Evolutionary conservation across 2,888 invertebrate species (phyloP).

Genomic region (Amblyteles armatorius): DNA sequence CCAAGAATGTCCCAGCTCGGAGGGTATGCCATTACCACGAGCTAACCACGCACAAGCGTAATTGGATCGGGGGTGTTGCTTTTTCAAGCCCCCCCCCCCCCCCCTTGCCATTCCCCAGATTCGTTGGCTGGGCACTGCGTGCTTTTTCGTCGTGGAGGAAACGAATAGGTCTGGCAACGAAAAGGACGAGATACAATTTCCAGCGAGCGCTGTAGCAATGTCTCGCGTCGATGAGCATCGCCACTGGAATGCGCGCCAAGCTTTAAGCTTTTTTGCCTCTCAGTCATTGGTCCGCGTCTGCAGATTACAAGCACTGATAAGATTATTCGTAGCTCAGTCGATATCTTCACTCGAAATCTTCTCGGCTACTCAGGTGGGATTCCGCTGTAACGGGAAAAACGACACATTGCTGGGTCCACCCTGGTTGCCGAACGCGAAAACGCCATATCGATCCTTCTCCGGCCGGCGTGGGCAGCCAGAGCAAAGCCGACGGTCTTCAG

Average conservation of each 20-base stretch:
- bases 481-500: no score
- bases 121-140: no score
- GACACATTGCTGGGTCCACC: no score
- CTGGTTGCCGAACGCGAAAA: no score
- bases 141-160: background rate
- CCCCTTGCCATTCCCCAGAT: background rate
- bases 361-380: no score
- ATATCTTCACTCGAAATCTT: background rate
- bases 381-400: no score
- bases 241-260: background rate
- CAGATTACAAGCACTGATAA: no score
- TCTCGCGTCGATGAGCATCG: background rate
- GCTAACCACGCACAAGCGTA: background rate
- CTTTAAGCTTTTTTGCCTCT: background rate
- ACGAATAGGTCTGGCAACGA: background rate
- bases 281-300: background rate
- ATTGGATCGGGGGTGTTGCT: slow-evolving; percentile 7
- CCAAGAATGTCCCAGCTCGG: background rate
- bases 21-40: background rate
- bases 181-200: background rate
- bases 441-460: no score
- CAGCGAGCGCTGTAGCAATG: background rate
- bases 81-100: background rate
- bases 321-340: background rate
- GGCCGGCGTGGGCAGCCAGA: no score